Conservation (phyloP, 2,888 invertebrate species). For the Amiota communis region DNA sequence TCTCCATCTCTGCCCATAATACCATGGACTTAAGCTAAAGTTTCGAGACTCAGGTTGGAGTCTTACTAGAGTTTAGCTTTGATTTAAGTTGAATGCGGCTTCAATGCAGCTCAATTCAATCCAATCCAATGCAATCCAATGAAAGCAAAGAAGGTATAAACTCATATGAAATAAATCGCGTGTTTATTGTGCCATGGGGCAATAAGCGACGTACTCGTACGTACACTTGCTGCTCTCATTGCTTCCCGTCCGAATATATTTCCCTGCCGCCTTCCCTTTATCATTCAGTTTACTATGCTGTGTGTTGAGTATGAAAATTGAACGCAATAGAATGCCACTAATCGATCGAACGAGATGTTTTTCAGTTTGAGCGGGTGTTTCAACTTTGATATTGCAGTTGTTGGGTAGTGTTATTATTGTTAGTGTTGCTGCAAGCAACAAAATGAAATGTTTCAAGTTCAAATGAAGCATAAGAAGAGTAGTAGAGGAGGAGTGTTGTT, state of each 20-base stretch:
- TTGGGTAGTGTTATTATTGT: slow-evolving; percentile 19
- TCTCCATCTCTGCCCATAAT: neutral
- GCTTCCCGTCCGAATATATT: neutral
- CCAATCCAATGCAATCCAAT: neutral
- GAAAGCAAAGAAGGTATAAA: neutral
- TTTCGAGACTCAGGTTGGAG: neutral
- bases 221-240: slow-evolving; percentile 25
- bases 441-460: slow-evolving; percentile 68
- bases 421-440: slow-evolving; percentile 53
- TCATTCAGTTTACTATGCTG: slow-evolving; percentile 3
- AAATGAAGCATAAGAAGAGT: slow-evolving; percentile 44
- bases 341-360: slow-evolving; percentile 51
- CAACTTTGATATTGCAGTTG: slow-evolving; percentile 34
- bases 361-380: slow-evolving; percentile 31
- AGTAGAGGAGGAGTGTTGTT: neutral
- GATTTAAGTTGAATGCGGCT: slow-evolving; percentile 1
- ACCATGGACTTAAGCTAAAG: neutral
- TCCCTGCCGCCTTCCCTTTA: slow-evolving; percentile 8
- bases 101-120: slow-evolving; percentile 18
- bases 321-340: slow-evolving; percentile 67
- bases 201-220: slow-evolving; percentile 1
- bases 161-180: slow-evolving; percentile 65
- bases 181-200: slow-evolving; percentile 66
- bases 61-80: neutral
- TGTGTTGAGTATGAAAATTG: slow-evolving; percentile 59